phyloP scores from a whole-genome alignment of 2,888 invertebrate species.

The Microplitis manilae region DNA sequence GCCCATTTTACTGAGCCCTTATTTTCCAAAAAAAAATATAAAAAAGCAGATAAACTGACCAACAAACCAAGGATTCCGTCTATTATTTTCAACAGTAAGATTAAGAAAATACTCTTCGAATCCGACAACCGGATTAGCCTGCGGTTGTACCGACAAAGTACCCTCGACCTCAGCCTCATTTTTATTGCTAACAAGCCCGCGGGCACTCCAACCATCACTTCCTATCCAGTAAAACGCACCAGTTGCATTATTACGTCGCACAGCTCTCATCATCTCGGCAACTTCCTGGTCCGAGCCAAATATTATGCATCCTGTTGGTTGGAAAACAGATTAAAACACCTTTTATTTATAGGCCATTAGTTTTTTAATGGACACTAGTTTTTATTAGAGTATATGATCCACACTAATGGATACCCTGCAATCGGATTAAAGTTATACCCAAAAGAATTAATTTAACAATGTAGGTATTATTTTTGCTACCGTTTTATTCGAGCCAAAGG shows the following conservation, averaged over 20 bases:
- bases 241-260: conserved; percentile 88
- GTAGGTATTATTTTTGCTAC: not conserved
- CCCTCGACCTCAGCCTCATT: conserved; percentile 93
- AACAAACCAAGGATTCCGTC: conserved; percentile 95
- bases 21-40: not conserved
- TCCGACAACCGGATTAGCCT: conserved; percentile 89
- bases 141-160: conserved; percentile 95
- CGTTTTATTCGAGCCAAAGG: not conserved
- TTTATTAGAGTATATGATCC: too few relatives aligned
- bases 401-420: not conserved
- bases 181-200: conserved; percentile 85
- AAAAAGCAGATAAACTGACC: conserved; percentile 75
- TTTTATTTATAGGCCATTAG: not conserved
- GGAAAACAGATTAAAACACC: not conserved
- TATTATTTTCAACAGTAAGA: conserved; percentile 88
- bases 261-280: conserved; percentile 94
- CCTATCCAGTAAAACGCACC: conserved; percentile 96
- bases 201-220: conserved; percentile 95
- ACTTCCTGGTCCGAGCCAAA: conserved; percentile 98
- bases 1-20: not conserved
- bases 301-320: conserved; percentile 87
- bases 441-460: not conserved
- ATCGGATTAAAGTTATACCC: not conserved
- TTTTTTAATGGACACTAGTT: too few relatives aligned
- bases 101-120: conserved; percentile 90